These are phyloP conservation scores for Lamellibrachia luymesi DNA, from an alignment of 1,140 invertebrate genomes.

Conservation along the genomic window DNA sequence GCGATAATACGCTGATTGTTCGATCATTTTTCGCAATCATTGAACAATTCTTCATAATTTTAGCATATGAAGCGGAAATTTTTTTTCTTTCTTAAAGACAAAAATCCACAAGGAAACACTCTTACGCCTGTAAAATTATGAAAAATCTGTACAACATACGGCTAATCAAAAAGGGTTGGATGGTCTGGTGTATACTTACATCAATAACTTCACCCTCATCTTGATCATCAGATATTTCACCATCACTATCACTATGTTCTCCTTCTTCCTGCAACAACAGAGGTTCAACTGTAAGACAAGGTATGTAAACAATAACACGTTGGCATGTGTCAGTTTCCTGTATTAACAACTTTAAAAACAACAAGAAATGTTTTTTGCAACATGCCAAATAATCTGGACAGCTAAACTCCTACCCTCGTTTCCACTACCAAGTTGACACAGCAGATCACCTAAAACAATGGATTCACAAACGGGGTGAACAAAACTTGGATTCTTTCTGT, in stretches of 20 bases:
- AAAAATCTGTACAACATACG: no score
- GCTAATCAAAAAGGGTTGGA: no score
- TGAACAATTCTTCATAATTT: no score
- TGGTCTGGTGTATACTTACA: neutral
- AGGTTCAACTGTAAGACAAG: neutral
- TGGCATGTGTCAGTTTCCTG: neutral
- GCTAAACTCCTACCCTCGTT: neutral
- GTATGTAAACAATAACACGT: neutral
- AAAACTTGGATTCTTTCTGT: no score
- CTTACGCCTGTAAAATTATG: no score
- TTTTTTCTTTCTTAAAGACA: no score
- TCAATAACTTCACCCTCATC: neutral
- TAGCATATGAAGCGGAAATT: no score
- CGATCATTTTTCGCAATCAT: no score
- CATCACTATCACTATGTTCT: neutral
- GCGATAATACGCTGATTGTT: no score
- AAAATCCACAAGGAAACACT: no score
- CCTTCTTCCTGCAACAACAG: neutral
- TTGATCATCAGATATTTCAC: neutral
- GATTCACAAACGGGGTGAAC: neutral
- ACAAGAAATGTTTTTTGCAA: no score
- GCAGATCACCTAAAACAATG: neutral
- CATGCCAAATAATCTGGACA: no score
- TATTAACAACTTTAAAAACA: neutral
- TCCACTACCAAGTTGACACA: neutral